Evolutionary conservation across 2,113 vertebrate genomes (phyloP).

Genomic region (Cyrtonyx montezumae): DNA sequence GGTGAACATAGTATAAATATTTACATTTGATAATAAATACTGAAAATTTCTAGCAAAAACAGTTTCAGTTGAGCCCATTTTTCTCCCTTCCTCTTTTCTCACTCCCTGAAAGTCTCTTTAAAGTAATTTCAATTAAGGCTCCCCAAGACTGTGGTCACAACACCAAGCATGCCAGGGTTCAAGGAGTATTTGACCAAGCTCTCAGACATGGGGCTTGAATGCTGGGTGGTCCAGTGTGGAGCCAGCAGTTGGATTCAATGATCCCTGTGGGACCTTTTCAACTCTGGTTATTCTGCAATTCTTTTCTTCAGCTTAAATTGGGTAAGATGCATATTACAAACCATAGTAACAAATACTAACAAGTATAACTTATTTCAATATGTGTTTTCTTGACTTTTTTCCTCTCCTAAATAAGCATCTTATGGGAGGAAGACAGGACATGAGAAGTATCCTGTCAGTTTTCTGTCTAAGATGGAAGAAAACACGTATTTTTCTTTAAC

Average conservation of each 20-base stretch:
- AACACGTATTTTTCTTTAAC: neutral
- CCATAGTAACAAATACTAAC: neutral
- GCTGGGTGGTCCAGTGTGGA: neutral
- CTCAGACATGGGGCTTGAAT: neutral
- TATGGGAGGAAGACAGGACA: neutral
- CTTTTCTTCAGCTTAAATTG: neutral
- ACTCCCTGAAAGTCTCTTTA: neutral
- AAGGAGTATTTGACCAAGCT: neutral
- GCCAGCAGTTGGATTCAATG: neutral
- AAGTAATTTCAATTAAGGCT: neutral
- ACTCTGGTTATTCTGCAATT: neutral
- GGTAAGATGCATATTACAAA: neutral
- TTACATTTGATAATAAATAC: neutral
- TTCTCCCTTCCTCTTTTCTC: neutral
- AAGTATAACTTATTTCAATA: neutral
- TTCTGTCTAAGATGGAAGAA: neutral
- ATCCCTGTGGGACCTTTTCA: neutral
- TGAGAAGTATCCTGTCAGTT: neutral
- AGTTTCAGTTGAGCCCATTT: neutral
- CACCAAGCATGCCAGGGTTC: neutral
- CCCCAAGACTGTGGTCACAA: neutral
- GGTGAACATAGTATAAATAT: neutral
- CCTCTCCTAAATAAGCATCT: neutral
- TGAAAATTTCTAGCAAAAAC: neutral
- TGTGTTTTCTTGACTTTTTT: neutral